These are phyloP conservation scores for Lobophora halterata DNA, from an alignment of 2,888 invertebrate species.

Conservation along the genomic window DNA sequence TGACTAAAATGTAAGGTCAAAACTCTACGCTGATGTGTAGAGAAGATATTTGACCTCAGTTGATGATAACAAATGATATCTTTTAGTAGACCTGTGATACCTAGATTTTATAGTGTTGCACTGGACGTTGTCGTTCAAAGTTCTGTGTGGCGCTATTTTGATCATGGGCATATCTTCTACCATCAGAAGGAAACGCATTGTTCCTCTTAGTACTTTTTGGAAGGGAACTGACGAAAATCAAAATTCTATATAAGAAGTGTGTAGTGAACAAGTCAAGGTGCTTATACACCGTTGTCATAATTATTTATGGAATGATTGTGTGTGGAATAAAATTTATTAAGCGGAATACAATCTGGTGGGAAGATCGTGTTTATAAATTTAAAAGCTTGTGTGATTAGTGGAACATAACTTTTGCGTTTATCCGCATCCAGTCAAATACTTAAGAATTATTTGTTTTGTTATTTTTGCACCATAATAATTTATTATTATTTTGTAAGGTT, in stretches of 20 bases:
- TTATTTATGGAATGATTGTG: slow-evolving; percentile 78
- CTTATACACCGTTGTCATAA: slow-evolving; percentile 60
- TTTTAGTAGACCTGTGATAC: too few species aligned
- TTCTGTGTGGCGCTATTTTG: too few species aligned
- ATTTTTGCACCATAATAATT: slow-evolving; percentile 72
- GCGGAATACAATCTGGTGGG: slow-evolving; percentile 37
- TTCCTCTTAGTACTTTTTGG: background rate
- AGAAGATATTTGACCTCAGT: too few species aligned
- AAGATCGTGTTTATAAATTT: slow-evolving; percentile 42
- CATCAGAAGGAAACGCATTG: too few species aligned
- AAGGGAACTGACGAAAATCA: slow-evolving; percentile 32
- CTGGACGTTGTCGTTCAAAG: too few species aligned
- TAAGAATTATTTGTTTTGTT: slow-evolving; percentile 58
- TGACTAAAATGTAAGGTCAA: too few species aligned
- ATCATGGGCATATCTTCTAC: too few species aligned
- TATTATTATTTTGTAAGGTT: slow-evolving; percentile 67
- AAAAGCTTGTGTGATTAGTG: slow-evolving; percentile 78
- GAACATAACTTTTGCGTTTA: slow-evolving; percentile 59
- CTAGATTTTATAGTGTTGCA: too few species aligned
- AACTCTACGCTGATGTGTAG: too few species aligned
- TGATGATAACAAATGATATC: too few species aligned
- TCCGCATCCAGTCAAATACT: slow-evolving; percentile 65
- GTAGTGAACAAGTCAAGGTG: slow-evolving; percentile 60
- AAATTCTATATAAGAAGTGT: slow-evolving; percentile 63
- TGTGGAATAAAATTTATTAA: slow-evolving; percentile 43